These are phyloP conservation scores for Cosmopolites sordidus DNA, from an alignment of 2,888 invertebrate genomes.

Conservation along the genomic window DNA sequence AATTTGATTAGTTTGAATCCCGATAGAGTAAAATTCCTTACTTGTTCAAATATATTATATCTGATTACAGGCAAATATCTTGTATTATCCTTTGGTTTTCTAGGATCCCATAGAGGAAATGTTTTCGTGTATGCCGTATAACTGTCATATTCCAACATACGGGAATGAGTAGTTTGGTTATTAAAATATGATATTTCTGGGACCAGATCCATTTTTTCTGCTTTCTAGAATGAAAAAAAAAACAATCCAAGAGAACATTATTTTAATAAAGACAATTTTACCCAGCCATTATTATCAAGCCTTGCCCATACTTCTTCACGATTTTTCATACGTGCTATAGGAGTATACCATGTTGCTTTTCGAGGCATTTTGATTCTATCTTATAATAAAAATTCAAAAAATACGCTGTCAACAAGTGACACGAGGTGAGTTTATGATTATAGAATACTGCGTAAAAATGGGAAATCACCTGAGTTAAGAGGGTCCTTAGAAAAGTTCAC, in stretches of 20 bases:
- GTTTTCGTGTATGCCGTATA: slow-evolving; percentile 44
- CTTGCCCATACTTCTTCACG: slow-evolving; percentile 32
- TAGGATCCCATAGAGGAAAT: slow-evolving; percentile 43
- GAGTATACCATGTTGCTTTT: slow-evolving; percentile 35
- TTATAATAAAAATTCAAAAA: too few relatives aligned
- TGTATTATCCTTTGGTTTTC: slow-evolving; percentile 43
- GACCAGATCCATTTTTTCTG: slow-evolving; percentile 31
- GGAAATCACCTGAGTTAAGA: too few relatives aligned
- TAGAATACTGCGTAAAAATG: too few relatives aligned
- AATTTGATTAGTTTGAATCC: slow-evolving; percentile 1
- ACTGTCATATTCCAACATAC: slow-evolving; percentile 41
- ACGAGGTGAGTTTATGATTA: too few relatives aligned
- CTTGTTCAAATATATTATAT: slow-evolving; percentile 45
- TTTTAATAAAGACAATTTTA: slow-evolving; percentile 21
- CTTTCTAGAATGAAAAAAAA: slow-evolving; percentile 35
- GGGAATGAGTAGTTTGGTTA: slow-evolving; percentile 33
- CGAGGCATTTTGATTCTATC: background rate
- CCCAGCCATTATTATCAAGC: slow-evolving; percentile 38
- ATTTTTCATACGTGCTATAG: slow-evolving; percentile 33
- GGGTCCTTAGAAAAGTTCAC: too few relatives aligned
- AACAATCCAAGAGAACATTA: too few relatives aligned
- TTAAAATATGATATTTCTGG: slow-evolving; percentile 44
- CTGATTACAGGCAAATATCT: slow-evolving; percentile 39
- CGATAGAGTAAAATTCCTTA: too few relatives aligned
- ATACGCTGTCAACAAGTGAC: too few relatives aligned